Evolutionary conservation across 2,888 invertebrate genomes (phyloP), one percentile per base, ranked within the genome.

Genomic region (Torymus tubicola): DNA sequence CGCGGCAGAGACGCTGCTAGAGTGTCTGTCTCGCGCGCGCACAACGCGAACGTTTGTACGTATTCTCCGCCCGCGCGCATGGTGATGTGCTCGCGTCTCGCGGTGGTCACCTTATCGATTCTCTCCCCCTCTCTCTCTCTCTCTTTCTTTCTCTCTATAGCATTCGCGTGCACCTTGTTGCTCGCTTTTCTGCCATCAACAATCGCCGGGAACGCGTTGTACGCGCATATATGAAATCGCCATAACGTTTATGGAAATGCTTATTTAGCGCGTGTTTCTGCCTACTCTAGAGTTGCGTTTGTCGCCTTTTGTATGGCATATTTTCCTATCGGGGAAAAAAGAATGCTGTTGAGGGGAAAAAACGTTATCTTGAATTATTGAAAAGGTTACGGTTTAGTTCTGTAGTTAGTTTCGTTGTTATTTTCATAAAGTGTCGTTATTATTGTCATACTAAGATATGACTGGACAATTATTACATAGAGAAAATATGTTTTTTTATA

Each of bases 191-290:
- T 2, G 3, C 16, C 71, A 65, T 64, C 65, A 61, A 72, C 67
- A 72, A 78, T 76, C 55, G 71, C 11, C 57, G 4, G 50, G 12
- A 31, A 24, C 18, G n/a, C 57, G 67, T 53, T 42, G 60, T 21
- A 58, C 65, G 57, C 21, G 16, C 53, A 42, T 55, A 31, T 24
- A 58, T 65, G 53, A 75, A 75, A 70, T 70, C 75, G 58, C 60
- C 21, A 61, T 60, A 57, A 70, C 58, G 64, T 70, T 74, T 70
- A 74, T 79, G 75, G 60, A 75, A 76, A 80, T 80, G 64, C 75
- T 76, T 75, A 71, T 65, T 67, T 64, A 79, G 74, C 68, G 78
- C 61, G 13, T 12, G 1, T 57, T 21, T 42, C 8, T 42, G 42
- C 42, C 42, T 42, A 42, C 42, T 42, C 42, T 42, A 8, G 8